Evolutionary conservation across 2,888 invertebrate species (phyloP), one percentile per base, ranked within the genome.

Genomic region (Stratiomys singularior): DNA sequence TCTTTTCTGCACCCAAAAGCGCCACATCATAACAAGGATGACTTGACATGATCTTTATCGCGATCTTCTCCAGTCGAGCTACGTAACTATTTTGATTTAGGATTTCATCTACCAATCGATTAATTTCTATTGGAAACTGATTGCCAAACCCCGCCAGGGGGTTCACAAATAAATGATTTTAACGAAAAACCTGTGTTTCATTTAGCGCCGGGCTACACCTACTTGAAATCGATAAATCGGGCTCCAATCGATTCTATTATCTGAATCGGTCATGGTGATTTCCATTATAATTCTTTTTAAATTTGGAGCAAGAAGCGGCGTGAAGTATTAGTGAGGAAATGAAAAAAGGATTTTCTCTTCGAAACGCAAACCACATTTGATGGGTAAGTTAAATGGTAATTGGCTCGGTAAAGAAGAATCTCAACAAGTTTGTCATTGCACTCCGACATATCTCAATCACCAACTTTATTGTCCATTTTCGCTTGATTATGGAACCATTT

Each of bases 171-270:
- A 74, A 74, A 74, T 74, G 74, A 74, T 74, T 74, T 74, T 60
- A 21, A 74, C 74, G 60, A 60, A 60, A 60, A 30, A 74, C 74
- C 60, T 23, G 74, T 74, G 74, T 74, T 74, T 74, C 46, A 60
- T 74, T 74, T 74, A 74, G 74, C 74, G 74, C 74, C 74, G 74
- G 74, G 58, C 30, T 60, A 74, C 74, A 58, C 60, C 74, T 37
- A 74, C 74, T 37, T 21, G 28, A 37, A 72, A 56, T 56, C 56
- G 58, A 15, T 72, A 56, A 58, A 58, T 56, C 37, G 56, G 23
- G 18, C 25, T 56, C 58, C 28, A 30, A 58, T 56, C 13, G 69
- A 69, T 21, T 69, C 47, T 15, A 47, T 60, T 37, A 37, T 74
- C 27, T 58, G 7, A 37, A 37, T 74, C 23, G 58, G 72, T 72